Conservation (phyloP, 2,113 vertebrate genomes). For the Neoarius graeffei region DNA sequence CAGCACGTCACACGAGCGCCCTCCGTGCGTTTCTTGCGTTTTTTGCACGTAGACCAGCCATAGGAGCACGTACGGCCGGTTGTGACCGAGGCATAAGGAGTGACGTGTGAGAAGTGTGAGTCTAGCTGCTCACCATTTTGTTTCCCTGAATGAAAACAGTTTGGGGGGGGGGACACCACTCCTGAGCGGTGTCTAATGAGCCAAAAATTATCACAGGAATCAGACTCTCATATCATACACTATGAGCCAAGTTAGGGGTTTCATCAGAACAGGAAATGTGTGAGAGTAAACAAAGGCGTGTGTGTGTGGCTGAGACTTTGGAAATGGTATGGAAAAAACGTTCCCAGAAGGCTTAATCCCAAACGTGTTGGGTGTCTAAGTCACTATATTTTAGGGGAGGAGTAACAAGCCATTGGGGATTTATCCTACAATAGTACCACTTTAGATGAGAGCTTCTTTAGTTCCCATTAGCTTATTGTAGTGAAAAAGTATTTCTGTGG, state of each 20-base stretch:
- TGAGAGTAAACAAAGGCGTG: not conserved
- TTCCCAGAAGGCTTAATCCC: not conserved
- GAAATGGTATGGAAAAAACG: not conserved
- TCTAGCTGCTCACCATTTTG: constrained; percentile 8
- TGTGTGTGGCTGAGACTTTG: not conserved
- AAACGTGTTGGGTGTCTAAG: not conserved
- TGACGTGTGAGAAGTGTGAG: not conserved
- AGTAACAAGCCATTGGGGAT: not conserved
- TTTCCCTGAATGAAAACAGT: not conserved
- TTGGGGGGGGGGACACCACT: not conserved
- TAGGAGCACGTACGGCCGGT: too few species aligned
- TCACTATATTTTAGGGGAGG: too few species aligned
- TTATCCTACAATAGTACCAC: not conserved
- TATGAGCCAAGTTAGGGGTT: not conserved
- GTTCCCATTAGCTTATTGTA: not conserved
- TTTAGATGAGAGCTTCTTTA: not conserved
- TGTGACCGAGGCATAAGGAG: too few species aligned
- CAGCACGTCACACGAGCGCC: too few species aligned
- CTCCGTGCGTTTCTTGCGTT: too few species aligned
- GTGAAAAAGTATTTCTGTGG: not conserved
- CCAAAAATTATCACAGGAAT: constrained; percentile 4
- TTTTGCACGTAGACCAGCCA: too few species aligned
- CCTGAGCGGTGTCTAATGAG: constrained; percentile 10
- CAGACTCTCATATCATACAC: constrained; percentile 9
- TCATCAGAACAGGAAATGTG: not conserved